Percentiles rank a stretch among this genome's conserved stretches.
Evolutionary conservation across 2,797 vertebrate genomes (phyloP).

Genomic region (Lepilemur ruficaudatus): DNA sequence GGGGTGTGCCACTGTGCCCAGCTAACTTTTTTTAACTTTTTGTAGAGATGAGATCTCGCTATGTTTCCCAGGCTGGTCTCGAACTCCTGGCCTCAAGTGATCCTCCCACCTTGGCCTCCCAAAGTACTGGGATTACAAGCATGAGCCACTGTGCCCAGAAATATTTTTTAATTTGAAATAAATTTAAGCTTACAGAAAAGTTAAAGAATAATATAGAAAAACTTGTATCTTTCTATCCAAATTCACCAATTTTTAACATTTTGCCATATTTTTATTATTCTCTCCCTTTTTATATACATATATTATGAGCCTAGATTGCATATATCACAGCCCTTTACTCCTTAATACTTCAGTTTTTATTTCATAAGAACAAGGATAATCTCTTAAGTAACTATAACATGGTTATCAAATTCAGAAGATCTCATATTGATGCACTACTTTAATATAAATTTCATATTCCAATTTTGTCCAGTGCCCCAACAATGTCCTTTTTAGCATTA

Average conservation of each 20-base stretch:
- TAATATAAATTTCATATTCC: background rate
- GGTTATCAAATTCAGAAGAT: background rate
- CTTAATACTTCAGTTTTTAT: background rate
- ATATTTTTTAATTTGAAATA: constrained; percentile 26
- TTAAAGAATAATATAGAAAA: background rate
- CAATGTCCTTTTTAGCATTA: background rate
- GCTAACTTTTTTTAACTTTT: background rate
- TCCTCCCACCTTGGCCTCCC: background rate
- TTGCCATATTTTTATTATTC: background rate
- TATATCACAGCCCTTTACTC: background rate
- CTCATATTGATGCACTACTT: background rate
- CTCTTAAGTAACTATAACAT: background rate
- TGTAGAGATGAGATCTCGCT: background rate
- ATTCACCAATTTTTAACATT: constrained; percentile 18
- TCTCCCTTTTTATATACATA: background rate
- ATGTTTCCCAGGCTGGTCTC: background rate
- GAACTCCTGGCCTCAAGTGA: background rate
- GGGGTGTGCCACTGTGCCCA: background rate
- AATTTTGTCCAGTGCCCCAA: background rate
- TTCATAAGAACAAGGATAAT: background rate
- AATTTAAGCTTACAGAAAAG: constrained; percentile 8
- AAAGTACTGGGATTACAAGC: background rate
- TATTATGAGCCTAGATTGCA: background rate
- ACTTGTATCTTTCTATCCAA: background rate
- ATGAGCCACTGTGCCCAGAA: background rate